Evolutionary conservation across 1,140 invertebrate genomes (phyloP).

Genomic region (Nasonia giraulti): DNA sequence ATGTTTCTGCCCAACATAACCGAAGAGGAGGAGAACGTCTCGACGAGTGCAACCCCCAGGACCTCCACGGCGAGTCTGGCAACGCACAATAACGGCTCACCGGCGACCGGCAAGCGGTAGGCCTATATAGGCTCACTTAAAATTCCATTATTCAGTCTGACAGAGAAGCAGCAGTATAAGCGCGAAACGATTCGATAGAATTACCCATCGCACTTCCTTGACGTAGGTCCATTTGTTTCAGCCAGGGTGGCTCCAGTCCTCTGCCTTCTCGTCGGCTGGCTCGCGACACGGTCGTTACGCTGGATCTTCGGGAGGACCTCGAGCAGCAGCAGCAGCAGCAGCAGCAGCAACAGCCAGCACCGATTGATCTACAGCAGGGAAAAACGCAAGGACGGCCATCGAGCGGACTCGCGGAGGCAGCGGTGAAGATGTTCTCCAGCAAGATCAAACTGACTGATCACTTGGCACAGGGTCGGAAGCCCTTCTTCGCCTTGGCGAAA

Average conservation of each 20-base stretch:
- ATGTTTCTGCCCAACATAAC: conserved; percentile 78
- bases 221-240: conserved; percentile 70
- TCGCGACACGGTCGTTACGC: conserved; percentile 65
- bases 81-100: conserved; percentile 57
- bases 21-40: conserved; percentile 76
- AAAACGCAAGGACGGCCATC: conserved; percentile 57
- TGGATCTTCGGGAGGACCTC: conserved; percentile 63
- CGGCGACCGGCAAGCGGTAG: conserved; percentile 62
- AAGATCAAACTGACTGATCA: conserved; percentile 53
- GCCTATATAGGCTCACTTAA: no score
- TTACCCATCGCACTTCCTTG: conserved; percentile 52
- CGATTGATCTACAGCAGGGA: neutral
- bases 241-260: conserved; percentile 70
- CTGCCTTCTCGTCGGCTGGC: conserved; percentile 61
- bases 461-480: conserved; percentile 59
- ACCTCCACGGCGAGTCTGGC: conserved; percentile 65
- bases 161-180: no score
- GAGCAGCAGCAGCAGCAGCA: neutral
- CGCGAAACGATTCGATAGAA: no score
- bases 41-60: conserved; percentile 58
- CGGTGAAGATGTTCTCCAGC: conserved; percentile 62
- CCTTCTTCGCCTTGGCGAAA: conserved; percentile 62
- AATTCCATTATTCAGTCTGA: no score
- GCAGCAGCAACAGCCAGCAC: neutral
- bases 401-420: conserved; percentile 56